phyloP scores from a whole-genome alignment of 2,888 invertebrate species.

The Nomada fucata region DNA sequence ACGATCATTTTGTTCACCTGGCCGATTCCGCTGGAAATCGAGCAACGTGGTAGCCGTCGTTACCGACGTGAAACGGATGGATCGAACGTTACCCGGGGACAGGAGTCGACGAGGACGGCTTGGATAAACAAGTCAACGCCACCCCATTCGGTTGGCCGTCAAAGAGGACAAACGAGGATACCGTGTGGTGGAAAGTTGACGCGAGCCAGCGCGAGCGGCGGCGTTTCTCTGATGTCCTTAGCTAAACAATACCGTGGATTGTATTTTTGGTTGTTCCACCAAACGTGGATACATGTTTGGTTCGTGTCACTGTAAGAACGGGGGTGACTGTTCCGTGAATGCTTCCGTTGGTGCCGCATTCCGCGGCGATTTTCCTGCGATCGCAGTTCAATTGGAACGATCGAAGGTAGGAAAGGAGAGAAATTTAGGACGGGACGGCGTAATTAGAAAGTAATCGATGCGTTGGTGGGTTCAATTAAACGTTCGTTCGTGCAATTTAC shows the following conservation, averaged over 20 bases:
- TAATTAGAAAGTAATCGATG: slow-evolving; percentile 9
- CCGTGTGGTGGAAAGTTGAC: slow-evolving; percentile 50
- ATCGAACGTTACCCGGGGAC: slow-evolving; percentile 32
- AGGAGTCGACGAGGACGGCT: slow-evolving; percentile 44
- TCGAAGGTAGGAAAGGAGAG: neutral
- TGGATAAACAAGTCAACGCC: slow-evolving; percentile 46
- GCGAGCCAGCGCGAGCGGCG: slow-evolving; percentile 54
- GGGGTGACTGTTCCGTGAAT: neutral
- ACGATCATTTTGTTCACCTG: slow-evolving; percentile 32
- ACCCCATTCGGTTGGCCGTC: slow-evolving; percentile 46
- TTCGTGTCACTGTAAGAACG: slow-evolving; percentile 23
- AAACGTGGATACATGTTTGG: neutral
- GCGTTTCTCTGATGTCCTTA: slow-evolving; percentile 63
- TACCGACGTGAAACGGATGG: slow-evolving; percentile 33
- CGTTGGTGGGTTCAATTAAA: slow-evolving; percentile 2
- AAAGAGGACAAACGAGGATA: slow-evolving; percentile 53
- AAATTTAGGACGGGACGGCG: neutral
- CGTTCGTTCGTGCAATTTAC: neutral
- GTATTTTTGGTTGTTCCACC: slow-evolving; percentile 44
- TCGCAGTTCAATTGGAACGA: slow-evolving; percentile 9
- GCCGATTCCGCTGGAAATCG: neutral
- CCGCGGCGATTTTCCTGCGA: slow-evolving; percentile 10
- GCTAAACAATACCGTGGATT: slow-evolving; percentile 45
- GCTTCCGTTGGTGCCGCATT: neutral
- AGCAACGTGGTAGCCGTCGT: slow-evolving; percentile 20